These are phyloP conservation scores for Colinus virginianus DNA, from an alignment of 2,113 vertebrate genomes.

Conservation along the genomic window DNA sequence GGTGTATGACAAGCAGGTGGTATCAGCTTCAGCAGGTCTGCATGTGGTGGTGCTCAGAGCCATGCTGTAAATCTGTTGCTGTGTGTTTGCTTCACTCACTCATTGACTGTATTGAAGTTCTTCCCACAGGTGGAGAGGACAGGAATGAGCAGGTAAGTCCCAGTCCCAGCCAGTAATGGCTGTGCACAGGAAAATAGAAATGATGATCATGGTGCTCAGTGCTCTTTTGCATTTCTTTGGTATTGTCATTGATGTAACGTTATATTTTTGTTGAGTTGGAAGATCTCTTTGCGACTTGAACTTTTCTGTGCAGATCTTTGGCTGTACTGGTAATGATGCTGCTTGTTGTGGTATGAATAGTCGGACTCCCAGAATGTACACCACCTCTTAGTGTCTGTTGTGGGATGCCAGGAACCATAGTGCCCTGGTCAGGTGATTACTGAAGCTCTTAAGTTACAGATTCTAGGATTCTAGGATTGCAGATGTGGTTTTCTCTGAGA, in stretches of 20 bases:
- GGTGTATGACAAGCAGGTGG: not conserved
- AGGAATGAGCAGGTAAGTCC: slow-evolving; percentile 47
- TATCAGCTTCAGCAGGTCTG: not conserved
- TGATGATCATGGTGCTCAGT: not conserved
- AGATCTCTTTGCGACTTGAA: not conserved
- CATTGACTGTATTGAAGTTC: not conserved
- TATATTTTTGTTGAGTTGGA: not conserved
- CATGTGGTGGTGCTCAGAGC: not conserved
- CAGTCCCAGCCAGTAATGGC: accelerated
- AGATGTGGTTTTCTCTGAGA: not conserved
- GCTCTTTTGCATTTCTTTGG: not conserved
- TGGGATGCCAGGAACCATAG: not conserved
- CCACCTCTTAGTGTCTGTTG: not conserved
- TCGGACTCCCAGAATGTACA: not conserved
- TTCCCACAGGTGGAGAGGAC: slow-evolving; percentile 33
- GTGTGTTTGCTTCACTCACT: not conserved
- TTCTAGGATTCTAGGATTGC: too few species aligned
- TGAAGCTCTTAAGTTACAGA: not conserved
- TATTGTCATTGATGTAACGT: not conserved
- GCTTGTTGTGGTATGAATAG: not conserved
- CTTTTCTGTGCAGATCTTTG: not conserved
- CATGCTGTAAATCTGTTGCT: not conserved
- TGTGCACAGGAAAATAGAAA: not conserved
- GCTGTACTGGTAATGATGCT: not conserved
- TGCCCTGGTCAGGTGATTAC: not conserved